Percentiles rank a stretch among this genome's conserved stretches.
Conservation (phyloP, 2,888 invertebrate genomes). For the Apoderus coryli region DNA sequence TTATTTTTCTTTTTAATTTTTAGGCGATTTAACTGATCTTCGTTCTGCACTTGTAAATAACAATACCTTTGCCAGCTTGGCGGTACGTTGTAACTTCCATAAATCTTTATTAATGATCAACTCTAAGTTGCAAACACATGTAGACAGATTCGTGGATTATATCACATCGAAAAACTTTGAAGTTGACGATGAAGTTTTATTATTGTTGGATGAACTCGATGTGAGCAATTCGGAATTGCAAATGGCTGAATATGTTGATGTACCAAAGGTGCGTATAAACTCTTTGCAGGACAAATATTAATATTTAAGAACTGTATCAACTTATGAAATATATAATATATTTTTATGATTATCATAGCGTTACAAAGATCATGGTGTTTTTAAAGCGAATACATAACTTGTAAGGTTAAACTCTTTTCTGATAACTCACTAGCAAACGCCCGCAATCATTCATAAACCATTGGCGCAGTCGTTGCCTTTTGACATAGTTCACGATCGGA, state of each 20-base stretch:
- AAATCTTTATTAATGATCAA: conserved; percentile 48
- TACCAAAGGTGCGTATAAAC: conserved; percentile 58
- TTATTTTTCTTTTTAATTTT: too few relatives aligned
- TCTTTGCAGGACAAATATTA: too few relatives aligned
- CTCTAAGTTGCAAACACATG: conserved; percentile 35
- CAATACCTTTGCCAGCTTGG: conserved; percentile 80
- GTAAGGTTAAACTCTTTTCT: too few relatives aligned
- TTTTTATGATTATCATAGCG: too few relatives aligned
- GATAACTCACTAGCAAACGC: too few relatives aligned
- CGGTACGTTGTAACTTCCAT: conserved; percentile 75
- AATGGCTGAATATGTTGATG: conserved; percentile 67
- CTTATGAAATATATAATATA: too few relatives aligned
- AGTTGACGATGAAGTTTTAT: conserved; percentile 53
- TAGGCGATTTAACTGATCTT: conserved; percentile 85
- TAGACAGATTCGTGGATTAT: conserved; percentile 47
- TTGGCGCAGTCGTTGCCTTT: too few relatives aligned
- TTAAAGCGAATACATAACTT: too few relatives aligned
- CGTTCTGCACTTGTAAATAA: conserved; percentile 95
- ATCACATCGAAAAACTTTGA: conserved; percentile 44
- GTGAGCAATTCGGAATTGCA: conserved; percentile 33
- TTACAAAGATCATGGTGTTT: too few relatives aligned
- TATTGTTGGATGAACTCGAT: conserved; percentile 50
- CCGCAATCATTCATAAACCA: too few relatives aligned
- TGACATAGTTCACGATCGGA: too few relatives aligned
- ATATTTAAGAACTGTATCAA: too few relatives aligned